These are phyloP conservation scores for Drosophila borealis DNA, from an alignment of 2,888 invertebrate genomes.

Conservation along the genomic window DNA sequence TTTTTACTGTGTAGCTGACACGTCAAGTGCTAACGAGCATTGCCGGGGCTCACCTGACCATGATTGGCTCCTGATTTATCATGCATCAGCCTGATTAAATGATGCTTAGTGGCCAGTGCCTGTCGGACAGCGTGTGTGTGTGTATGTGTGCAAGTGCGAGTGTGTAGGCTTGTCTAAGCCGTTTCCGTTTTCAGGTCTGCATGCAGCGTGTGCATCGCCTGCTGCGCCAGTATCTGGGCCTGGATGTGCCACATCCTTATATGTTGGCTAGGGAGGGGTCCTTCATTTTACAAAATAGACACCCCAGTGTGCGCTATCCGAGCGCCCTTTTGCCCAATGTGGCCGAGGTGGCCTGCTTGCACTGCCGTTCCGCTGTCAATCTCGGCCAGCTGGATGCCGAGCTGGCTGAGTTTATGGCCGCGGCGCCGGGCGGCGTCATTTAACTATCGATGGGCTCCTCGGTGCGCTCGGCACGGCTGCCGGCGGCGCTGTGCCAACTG, in stretches of 20 bases:
- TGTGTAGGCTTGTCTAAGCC: constrained; percentile 28
- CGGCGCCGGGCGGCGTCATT: constrained; percentile 88
- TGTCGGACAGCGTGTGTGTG: background rate
- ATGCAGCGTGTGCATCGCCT: constrained; percentile 85
- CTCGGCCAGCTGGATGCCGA: constrained; percentile 87
- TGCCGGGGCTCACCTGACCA: constrained; percentile 37
- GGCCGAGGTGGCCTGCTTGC: constrained; percentile 92
- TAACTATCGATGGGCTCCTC: constrained; percentile 93
- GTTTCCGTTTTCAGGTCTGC: constrained; percentile 40
- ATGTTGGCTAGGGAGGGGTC: constrained; percentile 89
- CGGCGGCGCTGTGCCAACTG: constrained; percentile 88
- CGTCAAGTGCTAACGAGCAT: constrained; percentile 53
- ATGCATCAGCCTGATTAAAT: constrained; percentile 73
- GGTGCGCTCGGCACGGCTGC: constrained; percentile 90
- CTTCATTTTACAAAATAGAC: constrained; percentile 91
- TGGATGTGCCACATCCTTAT: constrained; percentile 87
- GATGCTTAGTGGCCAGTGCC: constrained; percentile 65
- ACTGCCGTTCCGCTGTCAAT: constrained; percentile 88
- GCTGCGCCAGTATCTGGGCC: constrained; percentile 87
- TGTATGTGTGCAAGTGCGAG: constrained; percentile 1
- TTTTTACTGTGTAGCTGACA: constrained; percentile 10
- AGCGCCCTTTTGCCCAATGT: constrained; percentile 91
- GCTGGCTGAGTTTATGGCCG: constrained; percentile 88
- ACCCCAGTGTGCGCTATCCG: constrained; percentile 90
- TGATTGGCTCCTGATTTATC: constrained; percentile 76